Evolutionary conservation across 2,797 vertebrate genomes (phyloP).

Genomic region (Xenops minutus): DNA sequence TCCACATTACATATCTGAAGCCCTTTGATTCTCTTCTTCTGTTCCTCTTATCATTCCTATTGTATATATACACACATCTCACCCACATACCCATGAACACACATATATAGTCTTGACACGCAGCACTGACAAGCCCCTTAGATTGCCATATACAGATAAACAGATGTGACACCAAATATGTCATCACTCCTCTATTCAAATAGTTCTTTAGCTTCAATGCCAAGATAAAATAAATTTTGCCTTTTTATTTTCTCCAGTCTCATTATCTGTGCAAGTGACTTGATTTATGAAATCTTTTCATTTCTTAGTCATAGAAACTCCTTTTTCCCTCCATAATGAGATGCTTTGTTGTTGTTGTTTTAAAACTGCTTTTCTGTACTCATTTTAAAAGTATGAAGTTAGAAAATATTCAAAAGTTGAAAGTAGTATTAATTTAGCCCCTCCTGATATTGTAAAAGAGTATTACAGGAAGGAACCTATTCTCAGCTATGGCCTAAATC

Average conservation of each 20-base stretch:
- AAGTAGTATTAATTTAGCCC: background rate
- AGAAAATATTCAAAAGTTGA: background rate
- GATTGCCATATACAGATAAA: background rate
- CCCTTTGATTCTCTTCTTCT: background rate
- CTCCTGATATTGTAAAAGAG: background rate
- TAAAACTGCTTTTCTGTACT: background rate
- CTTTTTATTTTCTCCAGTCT: background rate
- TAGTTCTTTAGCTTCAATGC: background rate
- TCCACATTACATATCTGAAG: background rate
- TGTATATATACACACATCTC: background rate
- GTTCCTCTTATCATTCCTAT: background rate
- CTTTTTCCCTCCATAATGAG: background rate
- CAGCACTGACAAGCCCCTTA: background rate
- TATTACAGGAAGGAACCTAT: background rate
- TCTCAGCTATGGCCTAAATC: background rate
- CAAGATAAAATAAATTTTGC: background rate
- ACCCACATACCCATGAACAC: rapidly evolving
- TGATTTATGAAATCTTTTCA: background rate
- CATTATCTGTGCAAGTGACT: background rate
- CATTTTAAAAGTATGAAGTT: background rate
- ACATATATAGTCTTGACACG: background rate
- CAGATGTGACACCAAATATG: background rate
- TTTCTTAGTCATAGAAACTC: background rate
- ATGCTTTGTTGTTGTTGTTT: slow-evolving; percentile 2
- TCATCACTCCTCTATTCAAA: background rate